Conservation (phyloP, 1,140 invertebrate genomes). For the Procambarus clarkii region DNA sequence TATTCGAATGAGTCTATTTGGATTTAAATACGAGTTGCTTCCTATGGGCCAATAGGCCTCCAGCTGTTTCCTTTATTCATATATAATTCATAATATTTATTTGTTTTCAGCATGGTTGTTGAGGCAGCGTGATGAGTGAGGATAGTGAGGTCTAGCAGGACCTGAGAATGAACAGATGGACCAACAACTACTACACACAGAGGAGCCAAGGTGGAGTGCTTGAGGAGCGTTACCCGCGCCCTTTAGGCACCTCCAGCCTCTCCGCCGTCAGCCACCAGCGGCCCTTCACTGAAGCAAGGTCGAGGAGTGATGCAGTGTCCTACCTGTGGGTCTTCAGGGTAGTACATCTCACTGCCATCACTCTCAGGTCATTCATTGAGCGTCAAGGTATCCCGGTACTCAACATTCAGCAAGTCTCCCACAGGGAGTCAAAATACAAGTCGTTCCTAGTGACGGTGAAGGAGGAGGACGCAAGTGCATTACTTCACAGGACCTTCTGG, state of each 20-base stretch:
- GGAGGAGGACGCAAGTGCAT: slow-evolving; percentile 16
- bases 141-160: not conserved
- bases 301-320: not conserved
- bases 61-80: too few species aligned
- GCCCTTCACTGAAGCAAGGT: not conserved
- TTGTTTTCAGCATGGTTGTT: too few species aligned
- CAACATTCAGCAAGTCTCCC: slow-evolving; percentile 34
- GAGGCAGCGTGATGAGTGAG: not conserved
- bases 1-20: too few species aligned
- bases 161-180: slow-evolving; percentile 33
- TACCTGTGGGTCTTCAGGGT: slow-evolving; percentile 48
- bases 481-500: slow-evolving; percentile 40
- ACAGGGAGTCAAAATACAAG: slow-evolving; percentile 13
- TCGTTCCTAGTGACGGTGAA: slow-evolving; percentile 49
- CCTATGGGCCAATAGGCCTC: too few species aligned
- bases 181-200: slow-evolving; percentile 36
- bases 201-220: too few species aligned
- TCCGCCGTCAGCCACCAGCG: not conserved
- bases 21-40: too few species aligned
- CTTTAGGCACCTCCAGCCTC: not conserved
- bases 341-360: slow-evolving; percentile 46
- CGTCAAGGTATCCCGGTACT: slow-evolving; percentile 37
- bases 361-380: slow-evolving; percentile 41
- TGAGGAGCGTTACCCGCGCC: not conserved
- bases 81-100: too few species aligned